phyloP scores from a whole-genome alignment of 2,797 vertebrate genomes.

The Spheniscus humboldti region DNA sequence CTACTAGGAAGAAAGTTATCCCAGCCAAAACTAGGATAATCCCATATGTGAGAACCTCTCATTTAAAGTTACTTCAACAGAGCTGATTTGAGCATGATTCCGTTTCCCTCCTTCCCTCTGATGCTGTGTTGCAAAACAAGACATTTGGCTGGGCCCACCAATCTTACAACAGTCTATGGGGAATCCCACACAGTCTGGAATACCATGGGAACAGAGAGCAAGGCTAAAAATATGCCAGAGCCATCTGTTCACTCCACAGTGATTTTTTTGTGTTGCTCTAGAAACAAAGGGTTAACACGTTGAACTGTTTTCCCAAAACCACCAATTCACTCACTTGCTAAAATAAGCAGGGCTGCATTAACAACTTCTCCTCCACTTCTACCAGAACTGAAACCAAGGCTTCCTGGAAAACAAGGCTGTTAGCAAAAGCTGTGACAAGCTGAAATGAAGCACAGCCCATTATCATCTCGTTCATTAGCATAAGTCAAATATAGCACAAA shows the following conservation, averaged over 20 bases:
- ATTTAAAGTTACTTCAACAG: neutral
- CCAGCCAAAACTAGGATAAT: too few relatives aligned
- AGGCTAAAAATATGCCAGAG: conserved; percentile 33
- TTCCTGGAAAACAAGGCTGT: neutral
- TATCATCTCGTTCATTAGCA: neutral
- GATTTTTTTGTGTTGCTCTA: neutral
- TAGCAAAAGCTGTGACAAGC: conserved; percentile 25
- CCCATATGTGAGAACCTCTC: neutral
- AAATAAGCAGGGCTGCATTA: conserved; percentile 24
- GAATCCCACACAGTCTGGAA: conserved; percentile 59
- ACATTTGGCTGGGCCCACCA: neutral
- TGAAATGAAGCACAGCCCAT: neutral
- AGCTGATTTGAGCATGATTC: conserved; percentile 3
- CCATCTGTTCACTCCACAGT: conserved; percentile 20
- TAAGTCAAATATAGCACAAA: neutral
- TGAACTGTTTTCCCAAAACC: conserved; percentile 21
- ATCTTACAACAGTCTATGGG: conserved; percentile 44
- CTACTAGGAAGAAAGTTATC: too few relatives aligned
- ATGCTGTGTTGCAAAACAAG: conserved; percentile 41
- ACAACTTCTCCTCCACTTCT: conserved; percentile 9
- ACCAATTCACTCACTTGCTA: conserved; percentile 21
- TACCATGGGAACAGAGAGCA: conserved; percentile 55
- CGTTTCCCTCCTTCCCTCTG: neutral
- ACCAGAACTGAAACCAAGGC: neutral
- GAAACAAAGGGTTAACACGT: conserved; percentile 16